phyloP scores from a whole-genome alignment of 2,113 vertebrate genomes.

The Alaudala cheleensis region DNA sequence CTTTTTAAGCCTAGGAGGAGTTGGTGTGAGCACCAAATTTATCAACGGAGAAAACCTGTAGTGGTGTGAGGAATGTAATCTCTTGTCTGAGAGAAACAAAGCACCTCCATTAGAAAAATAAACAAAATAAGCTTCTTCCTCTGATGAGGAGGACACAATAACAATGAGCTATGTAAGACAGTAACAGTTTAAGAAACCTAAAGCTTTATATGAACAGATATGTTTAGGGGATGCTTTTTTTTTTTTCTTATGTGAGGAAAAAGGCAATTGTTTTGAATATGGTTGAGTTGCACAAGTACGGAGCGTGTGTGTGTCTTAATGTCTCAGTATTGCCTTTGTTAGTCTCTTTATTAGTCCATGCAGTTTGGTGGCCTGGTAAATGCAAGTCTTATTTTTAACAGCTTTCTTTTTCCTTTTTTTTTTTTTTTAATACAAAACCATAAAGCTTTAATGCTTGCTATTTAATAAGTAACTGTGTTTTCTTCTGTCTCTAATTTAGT shows the following conservation, averaged over 20 bases:
- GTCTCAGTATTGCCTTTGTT: conserved; percentile 67
- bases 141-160: not conserved
- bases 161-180: not conserved
- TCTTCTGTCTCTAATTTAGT: conserved; percentile 66
- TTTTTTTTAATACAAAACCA: conserved; percentile 29
- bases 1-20: conserved; percentile 10
- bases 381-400: conserved; percentile 69
- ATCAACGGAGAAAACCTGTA: not conserved
- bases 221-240: conserved; percentile 37
- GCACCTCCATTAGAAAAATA: not conserved
- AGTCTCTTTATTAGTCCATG: conserved; percentile 51
- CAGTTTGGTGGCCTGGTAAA: conserved; percentile 65
- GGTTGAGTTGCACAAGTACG: conserved; percentile 61
- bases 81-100: conserved; percentile 40
- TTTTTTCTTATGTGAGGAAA: not conserved
- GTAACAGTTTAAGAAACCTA: conserved; percentile 7
- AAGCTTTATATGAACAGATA: conserved; percentile 59
- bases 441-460: conserved; percentile 70
- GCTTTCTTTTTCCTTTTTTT: not conserved
- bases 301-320: conserved; percentile 59
- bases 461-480: conserved; percentile 62
- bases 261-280: conserved; percentile 48
- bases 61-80: conserved; percentile 39
- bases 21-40: conserved; percentile 12
- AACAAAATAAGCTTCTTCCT: not conserved